Conservation (phyloP, 2,888 invertebrate genomes). For the Lydus trimaculatus region DNA sequence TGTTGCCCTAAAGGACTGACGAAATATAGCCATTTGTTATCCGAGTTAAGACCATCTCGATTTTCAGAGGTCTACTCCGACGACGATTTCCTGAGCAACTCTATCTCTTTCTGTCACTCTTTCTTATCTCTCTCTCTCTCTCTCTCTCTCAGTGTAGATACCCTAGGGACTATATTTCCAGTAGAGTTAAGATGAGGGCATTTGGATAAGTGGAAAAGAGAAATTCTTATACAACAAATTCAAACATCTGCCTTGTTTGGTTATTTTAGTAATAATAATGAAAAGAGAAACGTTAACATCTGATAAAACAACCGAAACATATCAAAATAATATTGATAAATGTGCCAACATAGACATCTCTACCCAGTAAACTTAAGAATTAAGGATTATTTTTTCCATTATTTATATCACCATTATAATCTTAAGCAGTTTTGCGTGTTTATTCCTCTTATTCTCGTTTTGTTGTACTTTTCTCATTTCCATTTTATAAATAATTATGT, state of each 20-base stretch:
- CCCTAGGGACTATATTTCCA: neutral
- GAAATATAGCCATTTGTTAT: slow-evolving; percentile 7
- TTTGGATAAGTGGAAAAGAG: slow-evolving; percentile 4
- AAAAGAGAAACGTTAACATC: neutral
- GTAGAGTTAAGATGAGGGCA: slow-evolving; percentile 1
- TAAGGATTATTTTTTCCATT: neutral
- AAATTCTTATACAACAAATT: neutral
- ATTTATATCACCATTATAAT: neutral
- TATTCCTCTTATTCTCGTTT: neutral
- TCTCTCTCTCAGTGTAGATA: neutral
- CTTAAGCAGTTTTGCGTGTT: neutral
- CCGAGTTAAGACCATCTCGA: neutral
- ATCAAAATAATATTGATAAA: neutral
- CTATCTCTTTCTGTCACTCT: neutral
- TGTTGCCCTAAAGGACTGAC: slow-evolving; percentile 8
- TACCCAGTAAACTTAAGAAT: neutral
- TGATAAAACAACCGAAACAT: neutral
- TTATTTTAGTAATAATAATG: neutral
- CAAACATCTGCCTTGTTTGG: neutral
- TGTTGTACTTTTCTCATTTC: neutral
- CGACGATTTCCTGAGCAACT: neutral
- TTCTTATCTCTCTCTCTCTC: neutral
- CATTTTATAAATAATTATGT: neutral
- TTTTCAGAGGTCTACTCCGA: neutral
- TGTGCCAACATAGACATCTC: neutral